Evolutionary conservation across 2,113 vertebrate species (phyloP).

Genomic region (Xenopus laevis): DNA sequence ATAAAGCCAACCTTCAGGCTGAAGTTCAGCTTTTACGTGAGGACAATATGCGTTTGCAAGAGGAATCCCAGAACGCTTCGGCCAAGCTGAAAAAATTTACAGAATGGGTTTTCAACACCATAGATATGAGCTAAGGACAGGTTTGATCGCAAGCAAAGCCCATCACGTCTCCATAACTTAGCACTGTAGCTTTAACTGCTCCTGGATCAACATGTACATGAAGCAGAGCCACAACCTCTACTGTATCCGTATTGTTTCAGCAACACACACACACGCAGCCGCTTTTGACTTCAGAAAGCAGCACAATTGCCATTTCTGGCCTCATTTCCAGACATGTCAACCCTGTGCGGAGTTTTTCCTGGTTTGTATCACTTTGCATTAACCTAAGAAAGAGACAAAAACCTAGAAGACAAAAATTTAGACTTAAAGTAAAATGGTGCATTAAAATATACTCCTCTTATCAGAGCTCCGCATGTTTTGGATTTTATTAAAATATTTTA

Average conservation of each 20-base stretch:
- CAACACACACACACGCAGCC: neutral
- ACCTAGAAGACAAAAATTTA: no score
- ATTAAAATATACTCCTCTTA: no score
- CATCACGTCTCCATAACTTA: conserved; percentile 1
- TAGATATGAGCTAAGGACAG: conserved; percentile 84
- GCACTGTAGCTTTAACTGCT: conserved; percentile 51
- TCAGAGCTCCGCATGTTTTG: no score
- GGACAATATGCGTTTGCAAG: conserved; percentile 90
- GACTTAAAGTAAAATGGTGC: no score
- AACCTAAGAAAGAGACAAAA: no score
- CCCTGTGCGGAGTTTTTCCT: no score
- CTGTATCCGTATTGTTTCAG: conserved; percentile 46
- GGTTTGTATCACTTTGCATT: no score
- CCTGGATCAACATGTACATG: conserved; percentile 49
- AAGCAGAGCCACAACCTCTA: conserved; percentile 48
- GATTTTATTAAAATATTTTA: no score
- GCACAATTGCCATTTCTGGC: neutral
- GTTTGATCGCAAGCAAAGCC: neutral
- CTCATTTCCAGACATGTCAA: conserved; percentile 4
- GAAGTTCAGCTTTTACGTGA: conserved; percentile 86
- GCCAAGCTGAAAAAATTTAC: conserved; percentile 97
- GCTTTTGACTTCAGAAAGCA: conserved; percentile 1
- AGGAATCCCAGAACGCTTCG: conserved; percentile 91
- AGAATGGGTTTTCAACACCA: conserved; percentile 97
- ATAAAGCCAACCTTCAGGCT: conserved; percentile 82